Percentiles rank a stretch among this genome's conserved stretches.
Conservation (phyloP, 2,797 vertebrate genomes). For the Crenichthys baileyi region DNA sequence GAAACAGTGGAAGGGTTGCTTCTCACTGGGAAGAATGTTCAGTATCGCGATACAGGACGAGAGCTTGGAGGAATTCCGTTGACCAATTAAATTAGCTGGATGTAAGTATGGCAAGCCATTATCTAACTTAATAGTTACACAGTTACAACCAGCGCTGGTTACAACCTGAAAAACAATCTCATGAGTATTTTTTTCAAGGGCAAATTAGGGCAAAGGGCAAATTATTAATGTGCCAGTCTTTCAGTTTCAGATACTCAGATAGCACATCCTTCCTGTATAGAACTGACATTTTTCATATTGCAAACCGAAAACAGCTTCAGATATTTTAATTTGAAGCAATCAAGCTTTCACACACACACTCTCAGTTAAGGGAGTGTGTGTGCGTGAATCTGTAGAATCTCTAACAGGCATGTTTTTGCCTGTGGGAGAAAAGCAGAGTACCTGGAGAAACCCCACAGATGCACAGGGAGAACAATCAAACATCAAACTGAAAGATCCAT, state of each 20-base stretch:
- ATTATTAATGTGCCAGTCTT: neutral
- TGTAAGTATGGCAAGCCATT: neutral
- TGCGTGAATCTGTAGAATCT: too few species aligned
- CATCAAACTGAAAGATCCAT: neutral
- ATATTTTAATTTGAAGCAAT: neutral
- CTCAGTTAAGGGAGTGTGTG: too few species aligned
- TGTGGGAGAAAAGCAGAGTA: neutral
- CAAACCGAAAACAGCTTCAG: neutral
- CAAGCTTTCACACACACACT: neutral
- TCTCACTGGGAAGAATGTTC: conserved; percentile 42
- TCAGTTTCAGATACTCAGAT: neutral
- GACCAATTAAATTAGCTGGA: conserved; percentile 59
- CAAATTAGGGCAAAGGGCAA: neutral
- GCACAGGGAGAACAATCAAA: neutral
- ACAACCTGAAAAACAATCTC: neutral
- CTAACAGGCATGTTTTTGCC: too few species aligned
- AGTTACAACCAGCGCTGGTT: too few species aligned
- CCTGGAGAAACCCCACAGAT: neutral
- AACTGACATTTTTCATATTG: neutral
- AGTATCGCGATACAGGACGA: conserved; percentile 68
- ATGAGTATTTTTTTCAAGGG: neutral
- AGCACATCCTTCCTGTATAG: neutral
- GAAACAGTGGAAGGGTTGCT: conserved; percentile 38
- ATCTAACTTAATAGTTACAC: neutral
- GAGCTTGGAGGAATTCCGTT: conserved; percentile 8